Percentiles rank a stretch among this genome's conserved stretches.
phyloP scores from a whole-genome alignment of 2,797 vertebrate species.

The Sebastes minor region DNA sequence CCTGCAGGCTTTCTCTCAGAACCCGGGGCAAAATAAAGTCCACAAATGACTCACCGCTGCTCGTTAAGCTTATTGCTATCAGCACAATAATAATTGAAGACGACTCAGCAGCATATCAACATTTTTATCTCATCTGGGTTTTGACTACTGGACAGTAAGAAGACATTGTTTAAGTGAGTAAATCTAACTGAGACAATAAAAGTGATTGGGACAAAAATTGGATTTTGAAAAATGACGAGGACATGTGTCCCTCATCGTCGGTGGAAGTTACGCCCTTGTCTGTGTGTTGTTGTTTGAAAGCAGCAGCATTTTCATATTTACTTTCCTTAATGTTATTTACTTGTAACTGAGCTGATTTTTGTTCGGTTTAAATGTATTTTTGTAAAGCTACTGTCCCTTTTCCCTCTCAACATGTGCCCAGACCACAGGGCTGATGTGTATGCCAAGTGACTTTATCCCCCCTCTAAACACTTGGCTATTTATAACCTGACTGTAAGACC shows the following conservation, averaged over 20 bases:
- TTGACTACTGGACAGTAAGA: background rate
- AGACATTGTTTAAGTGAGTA: background rate
- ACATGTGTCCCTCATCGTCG: background rate
- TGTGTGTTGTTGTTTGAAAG: background rate
- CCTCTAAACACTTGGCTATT: conserved; percentile 30
- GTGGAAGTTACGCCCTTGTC: background rate
- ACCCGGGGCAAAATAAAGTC: background rate
- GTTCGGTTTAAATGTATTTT: background rate
- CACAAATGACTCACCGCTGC: background rate
- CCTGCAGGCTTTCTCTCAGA: background rate
- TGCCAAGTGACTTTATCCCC: background rate
- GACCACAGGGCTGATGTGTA: background rate
- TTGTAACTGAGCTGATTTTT: background rate
- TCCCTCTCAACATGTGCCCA: background rate
- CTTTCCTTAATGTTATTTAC: background rate
- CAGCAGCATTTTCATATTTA: background rate
- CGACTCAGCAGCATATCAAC: too few relatives aligned
- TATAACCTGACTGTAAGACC: conserved; percentile 19
- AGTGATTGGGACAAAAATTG: background rate
- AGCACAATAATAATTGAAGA: background rate
- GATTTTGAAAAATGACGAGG: background rate
- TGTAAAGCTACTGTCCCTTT: background rate
- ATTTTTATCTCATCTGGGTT: background rate
- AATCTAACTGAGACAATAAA: background rate
- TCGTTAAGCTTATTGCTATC: background rate